A percentile compares a stretch with the other conserved stretches of the same genome.
Evolutionary conservation across 1,140 invertebrate species (phyloP).

Genomic region (Penaeus japonicus): DNA sequence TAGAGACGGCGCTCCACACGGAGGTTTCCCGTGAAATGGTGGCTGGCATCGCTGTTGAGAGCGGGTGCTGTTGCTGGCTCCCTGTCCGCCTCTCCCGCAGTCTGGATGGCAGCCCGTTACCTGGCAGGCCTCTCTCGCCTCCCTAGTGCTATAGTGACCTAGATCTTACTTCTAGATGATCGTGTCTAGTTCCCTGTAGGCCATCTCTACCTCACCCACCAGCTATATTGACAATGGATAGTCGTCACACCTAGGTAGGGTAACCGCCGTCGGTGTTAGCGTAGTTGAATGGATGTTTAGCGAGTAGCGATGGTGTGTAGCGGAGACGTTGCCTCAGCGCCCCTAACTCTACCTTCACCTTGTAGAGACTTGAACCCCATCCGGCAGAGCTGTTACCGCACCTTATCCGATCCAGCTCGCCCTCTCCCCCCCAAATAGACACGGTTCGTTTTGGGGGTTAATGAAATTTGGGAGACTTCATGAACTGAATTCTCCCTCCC

Average conservation of each 20-base stretch:
- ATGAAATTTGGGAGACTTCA: too few species aligned
- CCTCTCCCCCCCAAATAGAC: too few species aligned
- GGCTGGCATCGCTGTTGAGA: neutral
- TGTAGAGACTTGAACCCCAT: too few species aligned
- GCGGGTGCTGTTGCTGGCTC: neutral
- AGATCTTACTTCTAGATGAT: conserved; percentile 16
- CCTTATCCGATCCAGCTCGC: too few species aligned
- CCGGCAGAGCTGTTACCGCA: too few species aligned
- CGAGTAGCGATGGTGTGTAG: conserved; percentile 12
- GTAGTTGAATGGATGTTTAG: conserved; percentile 8
- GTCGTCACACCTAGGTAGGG: conserved; percentile 24
- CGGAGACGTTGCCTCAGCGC: neutral
- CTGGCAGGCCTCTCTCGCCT: conserved; percentile 8
- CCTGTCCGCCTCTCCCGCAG: neutral
- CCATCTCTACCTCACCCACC: conserved; percentile 18
- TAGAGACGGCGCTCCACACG: too few species aligned
- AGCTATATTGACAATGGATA: conserved; percentile 18
- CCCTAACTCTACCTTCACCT: too few species aligned
- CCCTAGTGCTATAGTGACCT: conserved; percentile 15
- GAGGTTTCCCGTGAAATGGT: conserved; percentile 1
- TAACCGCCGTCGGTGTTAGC: conserved; percentile 9
- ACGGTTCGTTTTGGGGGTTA: too few species aligned
- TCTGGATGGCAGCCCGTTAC: conserved; percentile 21
- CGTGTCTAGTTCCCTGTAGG: conserved; percentile 23
- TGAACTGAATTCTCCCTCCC: too few species aligned